Evolutionary conservation across 2,113 vertebrate genomes (phyloP), one percentile per base, ranked within the genome.

Genomic region (Propithecus coquereli): DNA sequence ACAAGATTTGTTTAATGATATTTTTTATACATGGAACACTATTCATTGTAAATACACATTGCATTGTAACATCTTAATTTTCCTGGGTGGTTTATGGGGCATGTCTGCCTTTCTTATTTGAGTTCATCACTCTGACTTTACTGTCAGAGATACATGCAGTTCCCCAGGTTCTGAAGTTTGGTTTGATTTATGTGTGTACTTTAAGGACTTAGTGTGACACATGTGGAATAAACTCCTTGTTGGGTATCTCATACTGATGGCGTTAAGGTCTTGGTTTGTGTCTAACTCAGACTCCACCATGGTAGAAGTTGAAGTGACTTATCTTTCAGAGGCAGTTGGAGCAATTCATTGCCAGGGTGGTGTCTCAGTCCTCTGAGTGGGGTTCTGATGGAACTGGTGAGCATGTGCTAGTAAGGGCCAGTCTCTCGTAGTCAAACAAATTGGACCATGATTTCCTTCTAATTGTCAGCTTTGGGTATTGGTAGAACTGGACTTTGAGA

Each of bases 1-100:
- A 47, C 57, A 70, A 37, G 70, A 54, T 95, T 87, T 94, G 71
- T 94, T 91, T 95, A 94, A 61, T 96, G 50, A 85, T 83, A 80
- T 68, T 74, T 54, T 45, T 79, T 82, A 45, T 88, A 85, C 7
- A 7, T 14, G 23, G 66, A 92, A 59, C 0, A 1, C 59, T 87
- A 20, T 79, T 90, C 43, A 74, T 88, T 97, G 30, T 93, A 85
- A 63, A 73, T 71, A 63, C 43, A 74, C 3, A 65, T 25, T 71
- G 17, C 32, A 17, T 85, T 81, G n/a, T 80, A 52, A 37, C 37
- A 30, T 45, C 71, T 65, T 66, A 57, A 82, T 74, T 45, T 74
- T 65, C 52, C 30, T n/a, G 6, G 63, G 71, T 54, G 5, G 71
- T 85, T 93, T 45, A 45, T n/a, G 45, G 30, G 54, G 25, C 54